phyloP scores from a whole-genome alignment of 2,888 invertebrate genomes.

The Rhaphigaster nebulosa region DNA sequence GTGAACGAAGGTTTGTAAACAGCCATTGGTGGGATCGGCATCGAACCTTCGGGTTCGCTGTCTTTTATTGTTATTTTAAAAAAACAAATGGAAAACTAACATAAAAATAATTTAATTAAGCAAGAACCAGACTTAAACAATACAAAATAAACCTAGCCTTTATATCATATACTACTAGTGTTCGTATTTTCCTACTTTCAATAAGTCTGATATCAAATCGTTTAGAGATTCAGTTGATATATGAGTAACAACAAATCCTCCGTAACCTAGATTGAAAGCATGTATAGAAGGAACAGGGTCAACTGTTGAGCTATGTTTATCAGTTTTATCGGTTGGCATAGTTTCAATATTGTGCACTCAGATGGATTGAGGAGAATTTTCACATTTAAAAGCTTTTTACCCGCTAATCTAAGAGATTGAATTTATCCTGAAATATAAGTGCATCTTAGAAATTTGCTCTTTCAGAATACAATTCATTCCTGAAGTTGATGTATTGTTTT shows the following conservation, averaged over 20 bases:
- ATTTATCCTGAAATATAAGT: neutral
- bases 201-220: neutral
- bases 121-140: no score
- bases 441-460: neutral
- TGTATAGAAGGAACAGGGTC: neutral
- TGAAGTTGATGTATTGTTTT: neutral
- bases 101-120: no score
- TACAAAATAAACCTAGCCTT: no score
- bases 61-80: no score
- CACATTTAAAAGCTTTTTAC: neutral
- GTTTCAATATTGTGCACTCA: neutral
- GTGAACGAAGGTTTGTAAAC: no score
- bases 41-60: no score
- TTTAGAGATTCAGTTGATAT: neutral
- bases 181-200: no score
- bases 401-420: neutral
- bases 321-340: constrained; percentile 26
- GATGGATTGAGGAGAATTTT: neutral
- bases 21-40: no score
- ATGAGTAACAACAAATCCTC: neutral
- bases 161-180: no score
- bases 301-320: neutral
- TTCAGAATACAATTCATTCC: neutral
- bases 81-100: no score
- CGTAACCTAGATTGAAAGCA: neutral